phyloP scores from a whole-genome alignment of 2,113 vertebrate genomes.

The Myiagra hebetior region DNA sequence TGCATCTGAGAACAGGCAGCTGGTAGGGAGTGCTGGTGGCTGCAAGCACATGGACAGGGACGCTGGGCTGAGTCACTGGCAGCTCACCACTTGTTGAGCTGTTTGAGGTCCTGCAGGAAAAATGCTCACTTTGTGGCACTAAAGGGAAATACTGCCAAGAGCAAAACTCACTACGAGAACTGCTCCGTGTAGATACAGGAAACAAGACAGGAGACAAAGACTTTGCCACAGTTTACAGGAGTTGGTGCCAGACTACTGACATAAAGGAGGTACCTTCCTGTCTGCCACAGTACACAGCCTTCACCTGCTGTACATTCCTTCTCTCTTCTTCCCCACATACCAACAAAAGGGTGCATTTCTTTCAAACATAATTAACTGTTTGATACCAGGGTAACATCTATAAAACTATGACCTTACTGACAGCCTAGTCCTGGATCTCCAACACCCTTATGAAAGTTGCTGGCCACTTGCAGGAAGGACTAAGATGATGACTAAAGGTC shows the following conservation, averaged over 20 bases:
- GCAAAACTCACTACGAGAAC: background rate
- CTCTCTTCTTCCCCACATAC: background rate
- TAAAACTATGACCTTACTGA: background rate
- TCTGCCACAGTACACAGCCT: background rate
- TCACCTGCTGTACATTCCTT: background rate
- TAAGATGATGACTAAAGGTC: background rate
- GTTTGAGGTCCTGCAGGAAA: slow-evolving; percentile 45
- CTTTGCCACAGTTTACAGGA: background rate
- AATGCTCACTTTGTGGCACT: slow-evolving; percentile 24
- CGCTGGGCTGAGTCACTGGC: background rate
- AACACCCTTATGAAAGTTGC: fast-evolving
- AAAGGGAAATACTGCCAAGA: background rate
- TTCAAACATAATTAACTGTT: background rate
- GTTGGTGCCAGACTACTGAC: background rate
- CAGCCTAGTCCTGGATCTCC: background rate
- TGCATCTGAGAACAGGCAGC: background rate
- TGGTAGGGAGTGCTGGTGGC: background rate
- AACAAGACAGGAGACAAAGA: background rate
- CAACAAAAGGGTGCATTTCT: background rate
- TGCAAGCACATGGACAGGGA: background rate
- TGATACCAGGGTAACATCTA: background rate
- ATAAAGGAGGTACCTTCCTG: background rate
- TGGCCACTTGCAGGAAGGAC: background rate
- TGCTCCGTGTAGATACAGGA: background rate
- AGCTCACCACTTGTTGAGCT: slow-evolving; percentile 8